Evolutionary conservation across 1,140 invertebrate genomes (phyloP).

Genomic region (Magallana angulata): DNA sequence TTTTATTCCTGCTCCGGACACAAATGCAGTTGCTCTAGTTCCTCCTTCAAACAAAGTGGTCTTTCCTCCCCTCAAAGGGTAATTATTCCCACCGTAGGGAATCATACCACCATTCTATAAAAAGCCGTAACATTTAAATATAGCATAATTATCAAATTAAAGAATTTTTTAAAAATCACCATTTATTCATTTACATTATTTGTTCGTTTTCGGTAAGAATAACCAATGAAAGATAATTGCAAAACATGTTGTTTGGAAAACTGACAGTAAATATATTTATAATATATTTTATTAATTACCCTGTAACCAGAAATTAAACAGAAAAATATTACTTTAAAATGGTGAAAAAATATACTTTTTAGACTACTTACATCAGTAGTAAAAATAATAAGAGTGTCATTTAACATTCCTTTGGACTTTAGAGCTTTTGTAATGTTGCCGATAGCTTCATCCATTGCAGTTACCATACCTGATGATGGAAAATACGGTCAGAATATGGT

Average conservation of each 20-base stretch:
- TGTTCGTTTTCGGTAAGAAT: too few relatives aligned
- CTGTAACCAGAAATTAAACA: not conserved
- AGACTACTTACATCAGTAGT: constrained; percentile 68
- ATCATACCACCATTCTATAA: constrained; percentile 52
- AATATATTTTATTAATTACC: too few relatives aligned
- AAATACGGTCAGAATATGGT: not conserved
- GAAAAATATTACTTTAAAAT: not conserved
- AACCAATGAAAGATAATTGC: too few relatives aligned
- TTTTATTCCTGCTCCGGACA: constrained; percentile 20
- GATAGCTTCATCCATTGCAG: constrained; percentile 57
- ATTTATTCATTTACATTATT: too few relatives aligned
- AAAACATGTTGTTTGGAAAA: too few relatives aligned
- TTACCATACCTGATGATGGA: constrained; percentile 51
- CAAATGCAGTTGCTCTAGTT: constrained; percentile 58
- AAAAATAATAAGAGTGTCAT: constrained; percentile 69
- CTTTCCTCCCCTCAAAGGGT: constrained; percentile 65
- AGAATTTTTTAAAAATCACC: too few relatives aligned
- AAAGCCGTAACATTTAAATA: too few relatives aligned
- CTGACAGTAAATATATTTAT: too few relatives aligned
- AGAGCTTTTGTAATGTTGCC: constrained; percentile 53
- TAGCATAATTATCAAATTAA: too few relatives aligned
- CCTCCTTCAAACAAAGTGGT: constrained; percentile 67
- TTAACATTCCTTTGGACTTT: constrained; percentile 71
- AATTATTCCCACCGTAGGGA: constrained; percentile 63
- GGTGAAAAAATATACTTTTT: too few relatives aligned